Percentiles rank a stretch among this genome's conserved stretches.
phyloP scores from a whole-genome alignment of 2,888 invertebrate genomes.

The Melangyna quadrimaculata region DNA sequence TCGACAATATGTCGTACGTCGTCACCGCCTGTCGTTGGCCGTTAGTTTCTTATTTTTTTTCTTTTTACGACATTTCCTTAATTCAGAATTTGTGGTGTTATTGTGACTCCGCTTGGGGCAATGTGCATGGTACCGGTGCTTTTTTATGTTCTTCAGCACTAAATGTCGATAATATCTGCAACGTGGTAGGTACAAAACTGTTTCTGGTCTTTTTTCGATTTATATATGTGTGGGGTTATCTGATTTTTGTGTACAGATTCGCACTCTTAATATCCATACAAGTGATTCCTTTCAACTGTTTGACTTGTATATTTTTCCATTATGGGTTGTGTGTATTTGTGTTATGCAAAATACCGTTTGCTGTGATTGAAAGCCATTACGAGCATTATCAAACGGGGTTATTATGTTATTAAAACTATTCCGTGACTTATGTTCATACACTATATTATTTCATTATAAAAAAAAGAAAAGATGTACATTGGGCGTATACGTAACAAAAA shows the following conservation, averaged over 20 bases:
- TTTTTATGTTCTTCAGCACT: conserved; percentile 24
- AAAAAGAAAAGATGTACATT: background rate
- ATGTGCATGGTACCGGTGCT: conserved; percentile 12
- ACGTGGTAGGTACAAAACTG: background rate
- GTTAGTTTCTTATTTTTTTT: conserved; percentile 5
- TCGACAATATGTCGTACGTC: background rate
- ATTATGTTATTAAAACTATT: conserved; percentile 40
- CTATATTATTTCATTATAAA: background rate
- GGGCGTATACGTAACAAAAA: conserved; percentile 39
- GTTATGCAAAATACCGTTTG: conserved; percentile 37
- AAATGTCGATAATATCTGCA: conserved; percentile 58
- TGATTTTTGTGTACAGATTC: conserved; percentile 35
- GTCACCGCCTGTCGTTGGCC: conserved; percentile 1
- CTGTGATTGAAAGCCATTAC: conserved; percentile 43
- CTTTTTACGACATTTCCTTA: conserved; percentile 31
- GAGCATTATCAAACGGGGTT: conserved; percentile 20
- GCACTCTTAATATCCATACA: conserved; percentile 40
- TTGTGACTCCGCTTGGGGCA: conserved; percentile 13
- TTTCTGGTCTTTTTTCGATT: background rate
- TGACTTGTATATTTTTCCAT: conserved; percentile 28
- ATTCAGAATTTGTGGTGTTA: conserved; percentile 43
- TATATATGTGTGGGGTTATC: conserved; percentile 6
- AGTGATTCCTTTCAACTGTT: conserved; percentile 36
- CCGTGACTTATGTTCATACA: background rate
- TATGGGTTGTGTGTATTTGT: conserved; percentile 4